phyloP scores from a whole-genome alignment of 1,140 invertebrate genomes.

The Adelges cooleyi region DNA sequence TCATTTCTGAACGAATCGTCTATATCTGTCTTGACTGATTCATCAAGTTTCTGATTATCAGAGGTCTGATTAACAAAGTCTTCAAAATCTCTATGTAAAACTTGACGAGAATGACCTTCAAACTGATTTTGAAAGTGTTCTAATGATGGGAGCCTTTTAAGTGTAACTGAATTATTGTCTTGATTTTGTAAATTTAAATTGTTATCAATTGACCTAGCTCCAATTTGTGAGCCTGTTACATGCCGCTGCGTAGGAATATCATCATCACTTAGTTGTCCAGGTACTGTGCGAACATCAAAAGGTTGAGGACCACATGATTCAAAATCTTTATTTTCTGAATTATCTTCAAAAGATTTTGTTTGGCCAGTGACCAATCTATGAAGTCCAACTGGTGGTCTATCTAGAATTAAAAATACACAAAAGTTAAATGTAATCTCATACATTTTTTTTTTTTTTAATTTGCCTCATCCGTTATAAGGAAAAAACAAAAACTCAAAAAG shows the following conservation, averaged over 20 bases:
- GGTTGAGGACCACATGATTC: constrained; percentile 41
- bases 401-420: constrained; percentile 15
- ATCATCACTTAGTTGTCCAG: constrained; percentile 48
- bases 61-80: constrained; percentile 10
- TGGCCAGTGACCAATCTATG: constrained; percentile 35
- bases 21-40: neutral
- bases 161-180: neutral
- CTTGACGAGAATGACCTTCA: constrained; percentile 16
- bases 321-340: neutral
- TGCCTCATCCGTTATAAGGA: no score
- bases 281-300: constrained; percentile 48
- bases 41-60: constrained; percentile 5
- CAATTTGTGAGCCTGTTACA: constrained; percentile 30
- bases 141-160: neutral
- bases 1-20: constrained; percentile 5
- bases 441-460: no score
- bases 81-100: constrained; percentile 17
- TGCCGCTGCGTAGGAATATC: constrained; percentile 36
- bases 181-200: neutral
- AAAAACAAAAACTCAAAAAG: constrained; percentile 19
- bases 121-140: constrained; percentile 4
- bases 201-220: neutral
- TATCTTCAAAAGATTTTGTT: constrained; percentile 26
- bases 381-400: constrained; percentile 33
- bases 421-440: no score